Evolutionary conservation across 1,140 invertebrate species (phyloP), one percentile per base, ranked within the genome.

Genomic region (Bilobella aurantiaca): DNA sequence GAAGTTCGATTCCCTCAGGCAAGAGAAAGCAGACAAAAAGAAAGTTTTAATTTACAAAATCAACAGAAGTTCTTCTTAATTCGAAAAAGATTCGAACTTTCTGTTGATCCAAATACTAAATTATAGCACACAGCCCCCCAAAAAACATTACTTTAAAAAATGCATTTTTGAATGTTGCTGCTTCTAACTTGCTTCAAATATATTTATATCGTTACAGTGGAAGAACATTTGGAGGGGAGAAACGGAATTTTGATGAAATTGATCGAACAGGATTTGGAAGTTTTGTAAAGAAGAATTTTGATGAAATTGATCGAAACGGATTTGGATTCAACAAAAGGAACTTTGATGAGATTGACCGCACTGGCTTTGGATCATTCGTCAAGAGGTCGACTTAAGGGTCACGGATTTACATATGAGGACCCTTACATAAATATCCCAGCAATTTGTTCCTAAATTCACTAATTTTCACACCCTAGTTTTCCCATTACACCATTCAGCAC

Each of bases 301-400:
- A 84, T 68, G 83, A 85, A 70, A 84, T 84, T 67, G 83, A 85
- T 74, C 77, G 79, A 18, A 79, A 79, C 66, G 82, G 81, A 30
- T 58, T 75, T 64, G 74, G 73, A 58, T 73, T 62, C 73, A 57
- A 72, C 62, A 73, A 81, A 77, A 73, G 78, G 21, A 81, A 81
- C 67, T 78, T 81, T 37, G 81, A 82, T 56, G 79, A 82, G 63
- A 82, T 82, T 63, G 78, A 82, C 69, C 69, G 76, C 3, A 69
- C 76, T 3, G 73, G 75, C 31, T 79, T 81, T 60, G 75, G 75
- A 60, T 74, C 68, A 21, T 78, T 79, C 63, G 76, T 71, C 32
- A 83, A 83, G 73, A 76, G 79, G 47, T 83, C 83, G 25, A 23
- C 74, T 83, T 85, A 21, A 79, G 81, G 29, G 84, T 83, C 69